A percentile compares a stretch with the other conserved stretches of the same genome.
phyloP scores from a whole-genome alignment of 2,113 vertebrate genomes.

The Cyphomyrus plagiostoma region DNA sequence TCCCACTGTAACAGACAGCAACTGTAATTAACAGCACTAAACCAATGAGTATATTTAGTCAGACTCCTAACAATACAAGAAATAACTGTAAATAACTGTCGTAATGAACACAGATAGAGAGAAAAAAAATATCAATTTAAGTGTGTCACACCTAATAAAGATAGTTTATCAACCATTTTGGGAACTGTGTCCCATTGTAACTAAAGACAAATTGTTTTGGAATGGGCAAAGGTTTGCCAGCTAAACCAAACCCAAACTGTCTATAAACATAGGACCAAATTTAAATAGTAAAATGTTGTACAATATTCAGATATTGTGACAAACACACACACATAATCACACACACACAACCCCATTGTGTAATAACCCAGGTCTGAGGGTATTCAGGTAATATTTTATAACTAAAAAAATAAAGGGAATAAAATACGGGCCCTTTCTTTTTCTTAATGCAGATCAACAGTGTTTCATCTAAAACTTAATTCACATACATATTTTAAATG shows the following conservation, averaged over 20 bases:
- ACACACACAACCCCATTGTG: background rate
- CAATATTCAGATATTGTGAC: background rate
- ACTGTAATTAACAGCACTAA: background rate
- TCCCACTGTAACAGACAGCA: background rate
- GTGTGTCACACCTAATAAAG: background rate
- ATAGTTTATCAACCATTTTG: background rate
- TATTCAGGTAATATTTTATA: background rate
- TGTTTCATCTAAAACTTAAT: background rate
- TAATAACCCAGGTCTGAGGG: background rate
- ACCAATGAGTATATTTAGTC: background rate
- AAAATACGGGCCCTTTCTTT: background rate
- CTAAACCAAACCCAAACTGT: background rate
- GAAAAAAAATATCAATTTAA: background rate
- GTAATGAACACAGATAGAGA: no score
- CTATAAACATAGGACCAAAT: background rate
- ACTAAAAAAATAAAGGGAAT: background rate
- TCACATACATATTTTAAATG: background rate
- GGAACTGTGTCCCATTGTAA: background rate
- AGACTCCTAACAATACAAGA: background rate
- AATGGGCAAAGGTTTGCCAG: background rate
- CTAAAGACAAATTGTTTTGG: background rate
- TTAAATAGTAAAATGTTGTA: background rate
- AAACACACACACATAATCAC: background rate
- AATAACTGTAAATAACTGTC: background rate
- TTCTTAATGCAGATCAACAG: background rate